Percentiles rank a stretch among this genome's conserved stretches.
Evolutionary conservation across 2,888 invertebrate genomes (phyloP).

Genomic region (Rosalia funebris): DNA sequence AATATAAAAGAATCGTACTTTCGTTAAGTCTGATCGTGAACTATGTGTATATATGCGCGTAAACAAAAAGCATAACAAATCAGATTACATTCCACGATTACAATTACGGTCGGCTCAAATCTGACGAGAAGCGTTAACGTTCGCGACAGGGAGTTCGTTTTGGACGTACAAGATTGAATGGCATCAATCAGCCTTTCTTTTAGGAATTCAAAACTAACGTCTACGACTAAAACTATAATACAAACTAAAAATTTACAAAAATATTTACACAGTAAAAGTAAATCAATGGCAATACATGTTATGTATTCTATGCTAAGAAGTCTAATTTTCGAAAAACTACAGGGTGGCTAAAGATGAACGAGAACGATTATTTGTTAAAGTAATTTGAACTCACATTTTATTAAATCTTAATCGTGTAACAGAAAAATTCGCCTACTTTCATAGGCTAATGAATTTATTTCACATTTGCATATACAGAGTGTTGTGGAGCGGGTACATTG

Average conservation of each 20-base stretch:
- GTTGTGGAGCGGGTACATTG: too few species aligned
- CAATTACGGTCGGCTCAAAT: conserved; percentile 13
- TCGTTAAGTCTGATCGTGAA: conserved; percentile 15
- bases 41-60: background rate
- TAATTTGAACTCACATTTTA: too few species aligned
- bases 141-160: conserved; percentile 31
- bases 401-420: too few species aligned
- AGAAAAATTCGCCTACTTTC: too few species aligned
- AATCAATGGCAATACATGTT: conserved; percentile 22
- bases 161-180: conserved; percentile 44
- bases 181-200: conserved; percentile 45
- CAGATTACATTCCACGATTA: conserved; percentile 2
- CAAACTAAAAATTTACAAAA: conserved; percentile 25
- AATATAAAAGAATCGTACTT: conserved; percentile 14
- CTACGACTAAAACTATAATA: conserved; percentile 12
- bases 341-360: conserved; percentile 10
- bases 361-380: too few species aligned
- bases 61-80: conserved; percentile 11
- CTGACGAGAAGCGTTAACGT: conserved; percentile 1
- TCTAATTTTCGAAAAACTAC: conserved; percentile 7
- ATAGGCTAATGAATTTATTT: too few species aligned
- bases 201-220: conserved; percentile 34
- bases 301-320: conserved; percentile 3
- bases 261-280: conserved; percentile 11
- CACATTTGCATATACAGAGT: too few species aligned